A percentile compares a stretch with the other conserved stretches of the same genome.
Conservation (phyloP, 2,113 vertebrate genomes). For the Daboia siamensis region DNA sequence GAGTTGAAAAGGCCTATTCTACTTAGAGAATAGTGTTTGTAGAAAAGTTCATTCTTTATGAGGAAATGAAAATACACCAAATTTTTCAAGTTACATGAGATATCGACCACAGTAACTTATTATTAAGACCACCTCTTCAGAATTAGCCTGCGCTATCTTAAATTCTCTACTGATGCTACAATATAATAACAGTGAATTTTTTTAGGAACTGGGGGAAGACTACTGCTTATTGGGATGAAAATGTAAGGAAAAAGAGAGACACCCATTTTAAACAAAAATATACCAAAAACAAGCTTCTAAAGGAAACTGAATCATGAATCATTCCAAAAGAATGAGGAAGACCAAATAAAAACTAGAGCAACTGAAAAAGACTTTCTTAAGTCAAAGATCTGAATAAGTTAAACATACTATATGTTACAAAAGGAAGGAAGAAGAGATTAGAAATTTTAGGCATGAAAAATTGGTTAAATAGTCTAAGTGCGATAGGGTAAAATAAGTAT, state of each 20-base stretch:
- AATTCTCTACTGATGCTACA: background rate
- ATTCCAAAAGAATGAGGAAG: background rate
- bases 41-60: background rate
- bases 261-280: background rate
- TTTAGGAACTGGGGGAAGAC: background rate
- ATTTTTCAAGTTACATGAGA: background rate
- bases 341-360: background rate
- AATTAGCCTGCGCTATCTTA: background rate
- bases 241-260: background rate
- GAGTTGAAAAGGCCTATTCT: background rate
- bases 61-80: background rate
- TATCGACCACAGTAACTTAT: background rate
- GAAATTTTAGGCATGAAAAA: background rate
- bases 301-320: background rate
- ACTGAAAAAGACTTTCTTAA: background rate
- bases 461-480: background rate
- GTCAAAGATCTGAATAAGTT: background rate
- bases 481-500: background rate
- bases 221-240: background rate
- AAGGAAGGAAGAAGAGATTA: background rate
- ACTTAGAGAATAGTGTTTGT: background rate
- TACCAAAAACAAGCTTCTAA: background rate
- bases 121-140: background rate
- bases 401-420: background rate
- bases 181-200: background rate